These are phyloP conservation scores for Erythrolamprus reginae DNA, from an alignment of 2,113 vertebrate genomes.

Conservation along the genomic window DNA sequence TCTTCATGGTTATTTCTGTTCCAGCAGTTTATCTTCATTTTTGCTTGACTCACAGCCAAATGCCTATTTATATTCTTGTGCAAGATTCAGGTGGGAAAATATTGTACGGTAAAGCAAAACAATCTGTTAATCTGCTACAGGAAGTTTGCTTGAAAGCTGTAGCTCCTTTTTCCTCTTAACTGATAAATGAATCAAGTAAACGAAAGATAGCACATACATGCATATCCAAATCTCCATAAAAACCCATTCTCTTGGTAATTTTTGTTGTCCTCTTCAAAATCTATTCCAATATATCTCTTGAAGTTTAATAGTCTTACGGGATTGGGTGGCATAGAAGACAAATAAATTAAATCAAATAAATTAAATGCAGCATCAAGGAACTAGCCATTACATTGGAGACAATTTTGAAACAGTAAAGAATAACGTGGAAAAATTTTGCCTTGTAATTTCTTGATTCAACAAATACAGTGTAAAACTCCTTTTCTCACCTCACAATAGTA, in stretches of 20 bases:
- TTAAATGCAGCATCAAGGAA: not conserved
- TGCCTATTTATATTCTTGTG: slow-evolving; percentile 53
- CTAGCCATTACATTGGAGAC: not conserved
- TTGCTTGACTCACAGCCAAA: slow-evolving; percentile 43
- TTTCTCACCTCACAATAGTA: not conserved
- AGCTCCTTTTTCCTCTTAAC: not conserved
- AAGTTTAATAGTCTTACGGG: too few species aligned
- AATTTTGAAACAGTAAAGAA: not conserved
- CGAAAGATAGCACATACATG: not conserved
- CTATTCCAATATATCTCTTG: not conserved
- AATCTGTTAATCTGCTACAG: slow-evolving; percentile 30
- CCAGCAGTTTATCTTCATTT: slow-evolving; percentile 44
- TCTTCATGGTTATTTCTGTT: slow-evolving; percentile 48
- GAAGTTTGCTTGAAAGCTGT: not conserved
- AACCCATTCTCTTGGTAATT: not conserved
- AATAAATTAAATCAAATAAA: too few species aligned
- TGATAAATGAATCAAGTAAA: not conserved
- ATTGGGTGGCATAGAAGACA: too few species aligned
- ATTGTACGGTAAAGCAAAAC: slow-evolving; percentile 17
- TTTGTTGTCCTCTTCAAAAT: not conserved
- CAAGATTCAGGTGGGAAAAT: slow-evolving; percentile 37
- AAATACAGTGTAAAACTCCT: not conserved
- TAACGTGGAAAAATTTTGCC: not conserved
- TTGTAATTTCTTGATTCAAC: not conserved
- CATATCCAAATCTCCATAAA: not conserved